Base-by-base conservation (phyloP, 2,888 invertebrate species). In the Galerucella calmariensis region DNA sequence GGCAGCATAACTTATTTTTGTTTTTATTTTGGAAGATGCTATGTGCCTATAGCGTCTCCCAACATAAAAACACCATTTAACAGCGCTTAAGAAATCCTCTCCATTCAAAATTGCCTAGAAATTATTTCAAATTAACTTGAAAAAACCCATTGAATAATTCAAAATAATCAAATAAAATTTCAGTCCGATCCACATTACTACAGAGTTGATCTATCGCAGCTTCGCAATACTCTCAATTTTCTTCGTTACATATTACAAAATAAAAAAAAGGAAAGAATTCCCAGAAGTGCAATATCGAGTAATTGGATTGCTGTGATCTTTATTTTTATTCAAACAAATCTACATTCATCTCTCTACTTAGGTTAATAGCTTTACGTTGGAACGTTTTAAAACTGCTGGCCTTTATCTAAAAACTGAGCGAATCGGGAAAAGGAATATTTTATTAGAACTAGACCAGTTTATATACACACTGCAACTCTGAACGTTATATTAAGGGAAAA, bases 281-380 rank as follows among this genome's bases (percentile, higher is more conserved):
- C 74, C 73, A 14, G 11, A 69, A 72, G 75, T 59, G 69, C 68
- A 66, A 51, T 75, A 69, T 35, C 72, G 48, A 58, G 65, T 75
- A 75, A 75, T 75, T 75, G 72, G 75, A 74, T 74, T 71, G 70
- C 67, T 63, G 41, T 61, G 72, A 71, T 69, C 69, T 76, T 69
- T 70, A 76, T 76, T 74, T 76, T 72, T 61, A 70, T 75, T 67
- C 67, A 61, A 20, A 62, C 67, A 68, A 75, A 65, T 73, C 62
- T 72, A 62, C 72, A 69, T 69, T 65, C 68, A 69, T 67, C 67
- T 69, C 53, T 67, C 69, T 67, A 73, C 69, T 73, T 67, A 66
- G 53, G 67, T 69, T 73, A 75, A 75, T 75, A 67, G 73, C 48
- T 75, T 75, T 69, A 70, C 72, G 65, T 16, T 70, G 66, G 67